Evolutionary conservation across 2,888 invertebrate species (phyloP).

Genomic region (Amphimallon solstitiale): DNA sequence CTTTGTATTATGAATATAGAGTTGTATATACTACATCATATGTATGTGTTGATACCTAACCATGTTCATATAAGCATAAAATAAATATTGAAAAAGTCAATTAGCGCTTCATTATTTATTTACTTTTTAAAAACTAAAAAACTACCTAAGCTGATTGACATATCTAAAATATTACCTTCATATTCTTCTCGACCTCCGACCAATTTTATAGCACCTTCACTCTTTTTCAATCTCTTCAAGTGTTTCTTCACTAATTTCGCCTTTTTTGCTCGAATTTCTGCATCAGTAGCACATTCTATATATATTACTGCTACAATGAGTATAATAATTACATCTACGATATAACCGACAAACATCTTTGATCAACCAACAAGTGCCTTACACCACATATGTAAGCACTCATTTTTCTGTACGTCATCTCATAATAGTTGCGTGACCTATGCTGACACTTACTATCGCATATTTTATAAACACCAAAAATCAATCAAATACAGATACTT

Average conservation of each 20-base stretch:
- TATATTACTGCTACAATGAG: slow-evolving; percentile 4
- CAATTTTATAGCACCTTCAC: slow-evolving; percentile 78
- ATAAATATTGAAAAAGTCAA: too few species aligned
- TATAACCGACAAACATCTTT: slow-evolving; percentile 41
- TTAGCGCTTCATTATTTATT: too few species aligned
- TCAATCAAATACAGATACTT: too few species aligned
- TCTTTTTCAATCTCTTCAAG: slow-evolving; percentile 74
- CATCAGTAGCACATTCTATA: neutral
- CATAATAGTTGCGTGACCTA: slow-evolving; percentile 51
- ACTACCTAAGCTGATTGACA: too few species aligned
- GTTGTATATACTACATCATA: too few species aligned
- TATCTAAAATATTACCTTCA: slow-evolving; percentile 72
- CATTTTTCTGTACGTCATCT: slow-evolving; percentile 45
- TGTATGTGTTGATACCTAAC: too few species aligned
- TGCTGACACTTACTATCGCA: slow-evolving; percentile 41
- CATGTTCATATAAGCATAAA: too few species aligned
- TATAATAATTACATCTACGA: slow-evolving; percentile 33
- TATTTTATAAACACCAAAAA: neutral
- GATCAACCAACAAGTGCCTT: slow-evolving; percentile 37
- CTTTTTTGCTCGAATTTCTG: slow-evolving; percentile 55
- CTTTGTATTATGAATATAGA: too few species aligned
- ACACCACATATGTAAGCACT: slow-evolving; percentile 43
- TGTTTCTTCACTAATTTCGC: slow-evolving; percentile 75
- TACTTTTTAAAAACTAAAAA: too few species aligned
- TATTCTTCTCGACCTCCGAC: slow-evolving; percentile 74